phyloP scores from a whole-genome alignment of 2,797 vertebrate species.

The Enteromius thamalakanensis region DNA sequence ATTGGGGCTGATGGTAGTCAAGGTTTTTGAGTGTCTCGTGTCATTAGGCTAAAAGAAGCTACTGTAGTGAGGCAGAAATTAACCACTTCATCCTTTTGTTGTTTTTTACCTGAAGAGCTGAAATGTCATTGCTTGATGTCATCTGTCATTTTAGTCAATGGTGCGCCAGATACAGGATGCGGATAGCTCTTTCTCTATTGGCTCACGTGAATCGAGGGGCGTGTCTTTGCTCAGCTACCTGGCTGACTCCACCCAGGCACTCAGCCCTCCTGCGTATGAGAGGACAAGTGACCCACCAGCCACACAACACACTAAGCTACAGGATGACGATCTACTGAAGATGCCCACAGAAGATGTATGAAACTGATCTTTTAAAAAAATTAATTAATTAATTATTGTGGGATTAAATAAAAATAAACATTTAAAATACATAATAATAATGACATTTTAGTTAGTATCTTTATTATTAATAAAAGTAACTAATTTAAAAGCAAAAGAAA shows the following conservation, averaged over 20 bases:
- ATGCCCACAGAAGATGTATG: conserved; percentile 64
- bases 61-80: not conserved
- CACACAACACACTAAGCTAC: conserved; percentile 59
- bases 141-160: conserved; percentile 73
- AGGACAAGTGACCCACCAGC: conserved; percentile 39
- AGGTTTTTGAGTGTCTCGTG: not conserved
- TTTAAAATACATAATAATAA: not conserved
- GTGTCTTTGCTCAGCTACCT: conserved; percentile 86
- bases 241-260: conserved; percentile 66
- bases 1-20: not conserved
- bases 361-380: not conserved
- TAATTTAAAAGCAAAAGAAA: not conserved
- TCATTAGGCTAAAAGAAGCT: not conserved
- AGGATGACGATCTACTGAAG: conserved; percentile 65
- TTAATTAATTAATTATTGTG: too few species aligned
- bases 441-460: not conserved
- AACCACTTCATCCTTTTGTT: not conserved
- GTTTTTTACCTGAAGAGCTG: not conserved
- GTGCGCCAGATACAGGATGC: conserved; percentile 77
- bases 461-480: not conserved
- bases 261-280: conserved; percentile 52
- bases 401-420: not conserved
- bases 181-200: conserved; percentile 70
- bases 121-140: not conserved
- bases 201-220: conserved; percentile 71